These are phyloP conservation scores for Eubasilissa regina DNA, from an alignment of 1,140 invertebrate genomes.

Conservation along the genomic window DNA sequence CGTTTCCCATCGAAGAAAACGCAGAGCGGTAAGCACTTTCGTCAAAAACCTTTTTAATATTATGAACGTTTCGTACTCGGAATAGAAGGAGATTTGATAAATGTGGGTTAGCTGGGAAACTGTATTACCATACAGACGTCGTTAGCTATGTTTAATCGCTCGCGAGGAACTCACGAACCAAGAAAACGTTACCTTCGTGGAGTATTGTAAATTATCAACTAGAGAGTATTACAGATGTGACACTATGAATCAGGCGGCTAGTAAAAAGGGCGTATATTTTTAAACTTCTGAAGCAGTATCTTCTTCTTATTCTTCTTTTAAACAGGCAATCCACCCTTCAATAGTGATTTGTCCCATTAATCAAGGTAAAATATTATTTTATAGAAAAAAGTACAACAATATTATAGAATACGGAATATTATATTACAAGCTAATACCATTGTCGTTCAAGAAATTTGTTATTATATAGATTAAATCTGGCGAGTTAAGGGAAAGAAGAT, in stretches of 20 bases:
- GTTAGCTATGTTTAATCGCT: constrained; percentile 45
- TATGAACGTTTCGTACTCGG: constrained; percentile 37
- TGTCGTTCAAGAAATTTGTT: too few relatives aligned
- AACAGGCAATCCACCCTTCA: too few relatives aligned
- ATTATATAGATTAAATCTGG: too few relatives aligned
- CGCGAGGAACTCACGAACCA: constrained; percentile 11
- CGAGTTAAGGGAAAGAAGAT: too few relatives aligned
- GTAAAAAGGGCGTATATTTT: too few relatives aligned
- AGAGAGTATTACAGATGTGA: not conserved
- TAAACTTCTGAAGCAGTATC: too few relatives aligned
- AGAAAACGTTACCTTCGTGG: constrained; percentile 13
- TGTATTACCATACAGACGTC: constrained; percentile 48
- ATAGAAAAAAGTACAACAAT: too few relatives aligned
- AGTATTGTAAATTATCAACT: constrained; percentile 24
- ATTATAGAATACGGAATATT: too few relatives aligned
- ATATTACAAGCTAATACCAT: too few relatives aligned
- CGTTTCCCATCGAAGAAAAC: not conserved
- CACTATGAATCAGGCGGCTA: not conserved
- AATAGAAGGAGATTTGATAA: constrained; percentile 45
- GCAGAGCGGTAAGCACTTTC: not conserved
- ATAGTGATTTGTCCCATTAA: too few relatives aligned
- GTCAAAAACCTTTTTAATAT: constrained; percentile 28
- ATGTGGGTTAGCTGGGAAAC: constrained; percentile 32
- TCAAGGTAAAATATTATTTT: too few relatives aligned
- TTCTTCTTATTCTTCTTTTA: too few relatives aligned